Base-by-base conservation (phyloP, 2,797 vertebrate genomes). In the Oreochromis grahami region DNA sequence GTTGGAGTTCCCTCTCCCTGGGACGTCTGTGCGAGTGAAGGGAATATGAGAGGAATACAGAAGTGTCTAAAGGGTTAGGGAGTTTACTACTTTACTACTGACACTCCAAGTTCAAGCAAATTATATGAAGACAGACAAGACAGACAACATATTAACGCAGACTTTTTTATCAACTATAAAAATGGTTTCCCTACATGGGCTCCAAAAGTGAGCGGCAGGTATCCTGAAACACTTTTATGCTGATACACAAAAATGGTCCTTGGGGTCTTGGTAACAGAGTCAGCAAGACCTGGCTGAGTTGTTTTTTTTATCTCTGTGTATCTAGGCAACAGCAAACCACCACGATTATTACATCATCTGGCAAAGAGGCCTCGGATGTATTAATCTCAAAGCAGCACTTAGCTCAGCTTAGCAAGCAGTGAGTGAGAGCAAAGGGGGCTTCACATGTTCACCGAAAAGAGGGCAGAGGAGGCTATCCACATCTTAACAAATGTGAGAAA, bases 241-340 rank as follows among this genome's bases (percentile, higher is more conserved):
- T 77, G 76, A 80, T 50, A 78, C 82, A 92, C 53, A 60, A 34
- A 82, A 88, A 80, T 24, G 6, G 38, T 91, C 86, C 82, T 74
- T 80, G 68, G 88, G 86, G 84, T 88, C 81, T 84, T 32, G 19
- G 38, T 83, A 90, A 93, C 85, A 79, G 87, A 91, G 70, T 91
- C 84, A 51, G 58, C 72, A 41, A 86, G 84, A 89, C 90, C 87
- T 65, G 84, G 82, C 80, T 72, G 60, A 90, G 85, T 78, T 86
- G 90, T 88, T 24, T 26, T 72, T 85, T 79, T 84, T 38, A 70
- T 90, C 85, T 87, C 79, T 43, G 77, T 79, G 94, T 95, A 92
- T 84, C 94, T 55, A 95, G 91, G 94, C 95, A 95, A 95, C 95
- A 92, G 93, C 88, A 87, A 91, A 83, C 87, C 84, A 43, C 78